phyloP scores from a whole-genome alignment of 2,113 vertebrate species.

The Megaptera novaeangliae region DNA sequence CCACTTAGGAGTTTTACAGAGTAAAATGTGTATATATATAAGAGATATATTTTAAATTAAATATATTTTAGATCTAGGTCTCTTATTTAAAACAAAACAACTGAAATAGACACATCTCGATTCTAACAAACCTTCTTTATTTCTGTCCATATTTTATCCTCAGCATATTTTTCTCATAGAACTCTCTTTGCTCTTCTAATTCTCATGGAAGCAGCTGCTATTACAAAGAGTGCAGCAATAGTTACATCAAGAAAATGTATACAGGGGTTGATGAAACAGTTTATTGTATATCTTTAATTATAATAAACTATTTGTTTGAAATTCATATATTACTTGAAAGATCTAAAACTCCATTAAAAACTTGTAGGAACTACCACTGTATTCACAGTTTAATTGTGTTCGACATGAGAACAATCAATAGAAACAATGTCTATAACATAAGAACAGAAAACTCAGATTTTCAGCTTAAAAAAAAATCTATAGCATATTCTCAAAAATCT shows the following conservation, averaged over 20 bases:
- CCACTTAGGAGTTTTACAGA: neutral
- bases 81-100: neutral
- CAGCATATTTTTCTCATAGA: neutral
- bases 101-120: neutral
- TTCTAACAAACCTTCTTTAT: neutral
- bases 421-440: neutral
- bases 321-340: neutral
- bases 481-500: neutral
- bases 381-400: neutral
- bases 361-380: neutral
- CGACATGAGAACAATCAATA: neutral
- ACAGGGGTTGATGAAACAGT: neutral
- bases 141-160: neutral
- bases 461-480: neutral
- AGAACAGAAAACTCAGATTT: neutral
- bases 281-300: neutral
- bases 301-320: neutral
- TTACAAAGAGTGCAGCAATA: neutral
- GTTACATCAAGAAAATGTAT: neutral
- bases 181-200: neutral
- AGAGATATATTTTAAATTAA: neutral
- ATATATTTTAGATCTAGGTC: neutral
- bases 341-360: constrained; percentile 1
- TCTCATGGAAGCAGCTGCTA: neutral
- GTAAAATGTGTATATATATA: neutral